Base-by-base conservation (phyloP, 2,888 invertebrate genomes). In the Liopterus haemorrhoidalis region DNA sequence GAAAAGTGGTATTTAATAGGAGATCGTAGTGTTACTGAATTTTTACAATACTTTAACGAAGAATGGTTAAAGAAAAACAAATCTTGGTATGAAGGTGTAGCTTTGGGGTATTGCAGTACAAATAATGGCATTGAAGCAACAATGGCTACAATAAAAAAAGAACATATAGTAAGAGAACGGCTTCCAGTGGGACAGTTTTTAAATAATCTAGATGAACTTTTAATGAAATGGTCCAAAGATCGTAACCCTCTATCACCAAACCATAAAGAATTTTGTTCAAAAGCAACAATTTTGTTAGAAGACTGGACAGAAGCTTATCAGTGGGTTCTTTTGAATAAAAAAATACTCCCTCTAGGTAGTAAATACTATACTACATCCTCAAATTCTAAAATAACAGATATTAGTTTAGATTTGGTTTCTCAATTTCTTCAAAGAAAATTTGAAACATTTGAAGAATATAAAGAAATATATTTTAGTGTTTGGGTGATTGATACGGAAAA, bases 91-190 rank as follows among this genome's bases (percentile, higher is more conserved):
- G 31, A 11, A 11, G 31, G 31, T 11, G 31, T 12, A n/a, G 31
- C 31, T 6, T 5, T 30, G 9, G 31, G 31, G 31, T 30, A 30
- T 30, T 12, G n/a, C 6, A 30, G 31, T 30, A 30, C 31, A n/a
- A 24, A 24, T n/a, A 24, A 24, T 24, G 24, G 24, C 6, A 24
- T 24, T 24, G 24, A 24, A 24, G 24, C 24, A 6, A 24, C 24
- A 8, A 30, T n/a, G 9, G 6, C 31, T 6, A 11, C 12, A 11
- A 30, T 30, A 30, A 30, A 30, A 30, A 30, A 11, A n/a, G 8
- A 24, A 24, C 24, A 24, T n/a, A 24, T n/a, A 6, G n/a, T 24
- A n/a, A 24, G 24, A n/a, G 24, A 24, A 24, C 6, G 24, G n/a
- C 24, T 24, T 8, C 24, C 24, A 8, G 24, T 24, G 6, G 24